Evolutionary conservation across 1,140 invertebrate genomes (phyloP), one percentile per base, ranked within the genome.

Genomic region (Anoplolepis gracilipes): DNA sequence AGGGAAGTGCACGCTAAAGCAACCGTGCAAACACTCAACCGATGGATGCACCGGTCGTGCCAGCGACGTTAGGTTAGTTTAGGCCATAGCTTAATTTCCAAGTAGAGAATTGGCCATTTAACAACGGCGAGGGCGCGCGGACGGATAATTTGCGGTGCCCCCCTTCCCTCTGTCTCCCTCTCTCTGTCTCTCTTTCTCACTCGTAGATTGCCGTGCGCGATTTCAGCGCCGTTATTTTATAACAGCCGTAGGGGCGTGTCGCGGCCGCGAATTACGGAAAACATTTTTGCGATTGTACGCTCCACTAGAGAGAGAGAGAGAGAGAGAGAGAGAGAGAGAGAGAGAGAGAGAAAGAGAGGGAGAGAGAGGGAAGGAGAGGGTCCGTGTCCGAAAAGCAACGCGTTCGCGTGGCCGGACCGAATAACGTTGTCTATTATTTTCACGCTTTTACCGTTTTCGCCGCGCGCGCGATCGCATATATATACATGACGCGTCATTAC

Each of bases 401-500:
- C 78, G 64, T 25, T 4, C 42, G 39, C 33, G 53, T 65, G 82
- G 59, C 8, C 28, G 42, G 28, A 36, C 42, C 42, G 65, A 49
- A 85, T 39, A 57, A 46, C 62, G 85, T 85, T 76, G 59, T 67
- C 76, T 76, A 86, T 73, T 81, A 75, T 84, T 87, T 57, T 53
- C 78, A 36, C 88, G 59, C 65, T 77, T 82, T 70, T 70, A 86
- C 57, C 88, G 69, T n/a, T n/a, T n/a, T n/a, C 28, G 72, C 76
- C 39, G 39, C 33, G 39, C 62, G 64, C 62, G 64, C 64, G 75
- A 89, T 87, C 86, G 70, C 73, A 76, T 77, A 77, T 77, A 76
- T 77, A 77, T 77, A 55, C 69, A 87, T 69, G 53, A 77, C 77
- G 85, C 78, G 88, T 89, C 88, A 90, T 89, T 89, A 90, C 76